Percentiles rank a stretch among this genome's conserved stretches.
phyloP scores from a whole-genome alignment of 2,888 invertebrate species.

The Gymnocheta viridis region DNA sequence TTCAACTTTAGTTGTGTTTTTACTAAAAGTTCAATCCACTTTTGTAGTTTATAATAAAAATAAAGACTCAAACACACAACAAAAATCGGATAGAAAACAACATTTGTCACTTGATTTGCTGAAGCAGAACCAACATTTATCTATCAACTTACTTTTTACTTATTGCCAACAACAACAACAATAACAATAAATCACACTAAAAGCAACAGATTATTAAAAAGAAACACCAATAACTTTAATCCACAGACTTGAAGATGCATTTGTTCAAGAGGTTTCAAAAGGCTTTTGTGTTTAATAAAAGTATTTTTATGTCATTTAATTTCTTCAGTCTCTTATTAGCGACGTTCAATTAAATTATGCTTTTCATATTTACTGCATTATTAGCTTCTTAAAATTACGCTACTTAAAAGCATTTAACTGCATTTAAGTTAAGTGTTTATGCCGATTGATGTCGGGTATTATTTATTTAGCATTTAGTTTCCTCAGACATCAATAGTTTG shows the following conservation, averaged over 20 bases:
- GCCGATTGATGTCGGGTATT: not conserved
- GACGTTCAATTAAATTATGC: too few relatives aligned
- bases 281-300: not conserved
- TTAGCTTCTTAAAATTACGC: constrained; percentile 37
- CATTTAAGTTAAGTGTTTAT: not conserved
- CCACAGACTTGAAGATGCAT: not conserved
- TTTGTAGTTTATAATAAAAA: constrained; percentile 31
- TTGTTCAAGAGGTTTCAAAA: constrained; percentile 1
- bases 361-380: not conserved
- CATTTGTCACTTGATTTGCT: constrained; percentile 65
- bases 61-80: not conserved
- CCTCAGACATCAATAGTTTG: not conserved
- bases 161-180: not conserved
- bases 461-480: not conserved
- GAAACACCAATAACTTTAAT: not conserved
- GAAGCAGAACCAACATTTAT: constrained; percentile 62
- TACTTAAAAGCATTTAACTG: not conserved
- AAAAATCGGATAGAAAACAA: constrained; percentile 10
- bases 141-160: constrained; percentile 11
- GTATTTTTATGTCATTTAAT: constrained; percentile 3
- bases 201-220: constrained; percentile 9
- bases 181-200: not conserved
- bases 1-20: constrained; percentile 44
- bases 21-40: constrained; percentile 65
- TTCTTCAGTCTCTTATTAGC: not conserved